A percentile compares a stretch with the other conserved stretches of the same genome.
phyloP scores from a whole-genome alignment of 2,113 vertebrate genomes.

The Vireo altiloquus region DNA sequence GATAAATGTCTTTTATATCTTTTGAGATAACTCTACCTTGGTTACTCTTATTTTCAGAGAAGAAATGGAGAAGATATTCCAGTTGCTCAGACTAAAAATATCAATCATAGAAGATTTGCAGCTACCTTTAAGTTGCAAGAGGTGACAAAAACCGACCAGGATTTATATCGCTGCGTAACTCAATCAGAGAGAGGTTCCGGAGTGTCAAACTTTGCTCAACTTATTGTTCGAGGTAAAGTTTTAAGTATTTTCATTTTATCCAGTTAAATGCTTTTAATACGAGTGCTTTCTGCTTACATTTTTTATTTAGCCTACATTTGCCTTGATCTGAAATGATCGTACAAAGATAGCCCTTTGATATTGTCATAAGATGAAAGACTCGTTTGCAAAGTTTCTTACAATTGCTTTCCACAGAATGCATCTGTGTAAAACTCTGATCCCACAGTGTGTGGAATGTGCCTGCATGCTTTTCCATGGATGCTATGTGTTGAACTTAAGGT shows the following conservation, averaged over 20 bases:
- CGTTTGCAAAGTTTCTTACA: not conserved
- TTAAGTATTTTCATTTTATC: not conserved
- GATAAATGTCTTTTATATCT: not conserved
- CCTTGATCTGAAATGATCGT: not conserved
- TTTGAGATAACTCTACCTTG: not conserved
- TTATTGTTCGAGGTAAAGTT: constrained; percentile 92
- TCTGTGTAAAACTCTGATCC: not conserved
- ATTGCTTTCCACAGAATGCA: not conserved
- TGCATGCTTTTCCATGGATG: not conserved
- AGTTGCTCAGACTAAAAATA: constrained; percentile 94
- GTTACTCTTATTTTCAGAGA: constrained; percentile 74
- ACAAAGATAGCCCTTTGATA: not conserved
- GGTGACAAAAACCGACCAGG: constrained; percentile 92
- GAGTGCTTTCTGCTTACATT: not conserved
- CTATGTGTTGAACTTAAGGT: not conserved
- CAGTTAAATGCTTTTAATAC: not conserved
- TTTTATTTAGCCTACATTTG: not conserved
- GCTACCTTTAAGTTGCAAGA: constrained; percentile 93
- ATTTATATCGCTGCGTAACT: constrained; percentile 96
- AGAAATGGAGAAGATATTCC: constrained; percentile 97
- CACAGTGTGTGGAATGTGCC: not conserved
- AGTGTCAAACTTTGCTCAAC: constrained; percentile 95
- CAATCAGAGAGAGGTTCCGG: constrained; percentile 95
- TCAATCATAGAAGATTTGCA: constrained; percentile 96
- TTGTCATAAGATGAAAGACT: not conserved